Base-by-base conservation (phyloP, 1,140 invertebrate species). In the Colletes latitarsis region DNA sequence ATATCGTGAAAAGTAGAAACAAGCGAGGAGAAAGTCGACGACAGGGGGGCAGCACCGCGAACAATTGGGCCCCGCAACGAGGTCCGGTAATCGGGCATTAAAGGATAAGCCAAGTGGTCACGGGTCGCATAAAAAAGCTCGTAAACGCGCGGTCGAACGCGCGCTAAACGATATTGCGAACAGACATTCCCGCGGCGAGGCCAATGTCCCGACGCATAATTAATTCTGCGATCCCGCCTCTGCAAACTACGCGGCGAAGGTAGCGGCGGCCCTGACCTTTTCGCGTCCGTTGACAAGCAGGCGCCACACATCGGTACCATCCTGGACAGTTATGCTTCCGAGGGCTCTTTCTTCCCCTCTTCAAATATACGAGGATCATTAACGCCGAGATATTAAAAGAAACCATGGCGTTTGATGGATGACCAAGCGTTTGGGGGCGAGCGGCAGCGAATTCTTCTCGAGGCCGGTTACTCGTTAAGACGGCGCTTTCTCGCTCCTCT, bases 171-270 rank as follows among this genome's bases (percentile, higher is more conserved):
- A 82, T 84, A 84, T 84, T 70, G 68, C 69, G 69, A 46, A 74
- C 71, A 53, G 19, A 17, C n/a, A 58, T 52, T 46, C 49, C 67
- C 39, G n/a, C 21, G n/a, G 41, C 64, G 73, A 57, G 62, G 82
- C 60, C 82, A 75, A 84, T 75, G 79, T 77, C 66, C 60, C 71
- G 41, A 8, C 30, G 75, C 60, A 63, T 86, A 86, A 86, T 86
- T 86, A 86, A 86, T 86, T 78, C 82, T 83, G 82, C 82, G 55
- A 83, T 85, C 78, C 62, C 53, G 79, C 64, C 77, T 82, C 69
- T 77, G 78, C 71, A 70, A 83, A 80, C 71, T 53, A 39, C 21
- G 17, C 21, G 19, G 12, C 41, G 63, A 74, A 78, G 63, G 68
- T 52, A 70, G 58, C 4, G 60, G 46, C 58, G 83, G 46, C 70